These are phyloP conservation scores for Chrysogorgia sp. DNA, from an alignment of 92 coral and sea anemone species.

Conservation along the genomic window DNA sequence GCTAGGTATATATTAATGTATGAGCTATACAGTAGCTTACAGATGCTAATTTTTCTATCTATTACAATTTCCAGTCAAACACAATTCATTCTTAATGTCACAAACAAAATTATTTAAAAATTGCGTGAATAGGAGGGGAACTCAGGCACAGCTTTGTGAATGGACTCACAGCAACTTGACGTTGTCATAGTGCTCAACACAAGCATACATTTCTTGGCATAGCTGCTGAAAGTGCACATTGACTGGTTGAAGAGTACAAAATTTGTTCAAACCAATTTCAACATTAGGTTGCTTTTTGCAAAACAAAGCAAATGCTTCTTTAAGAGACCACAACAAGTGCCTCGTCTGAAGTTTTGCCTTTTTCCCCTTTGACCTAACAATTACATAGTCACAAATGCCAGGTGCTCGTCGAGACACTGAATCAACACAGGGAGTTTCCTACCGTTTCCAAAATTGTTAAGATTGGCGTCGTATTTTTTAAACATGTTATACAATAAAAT, in stretches of 20 bases:
- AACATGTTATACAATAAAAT: no score
- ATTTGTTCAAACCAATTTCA: constrained; percentile 57
- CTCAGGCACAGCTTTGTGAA: constrained; percentile 47
- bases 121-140: constrained; percentile 52
- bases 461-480: no score
- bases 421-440: constrained; percentile 33
- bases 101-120: constrained; percentile 43
- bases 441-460: no score
- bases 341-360: constrained; percentile 27
- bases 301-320: constrained; percentile 44
- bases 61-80: constrained; percentile 57
- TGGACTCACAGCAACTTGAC: constrained; percentile 50
- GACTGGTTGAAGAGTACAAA: constrained; percentile 57
- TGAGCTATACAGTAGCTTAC: no score
- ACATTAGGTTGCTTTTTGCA: constrained; percentile 52
- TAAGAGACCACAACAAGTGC: constrained; percentile 44
- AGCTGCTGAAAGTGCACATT: constrained; percentile 49
- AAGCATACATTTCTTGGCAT: constrained; percentile 57
- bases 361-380: constrained; percentile 18
- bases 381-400: constrained; percentile 56
- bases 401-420: constrained; percentile 62
- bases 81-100: constrained; percentile 24
- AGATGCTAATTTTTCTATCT: constrained; percentile 21
- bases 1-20: no score
- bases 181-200: constrained; percentile 58